phyloP scores from a whole-genome alignment of 2,888 invertebrate species.

The Pheosia gnoma region DNA sequence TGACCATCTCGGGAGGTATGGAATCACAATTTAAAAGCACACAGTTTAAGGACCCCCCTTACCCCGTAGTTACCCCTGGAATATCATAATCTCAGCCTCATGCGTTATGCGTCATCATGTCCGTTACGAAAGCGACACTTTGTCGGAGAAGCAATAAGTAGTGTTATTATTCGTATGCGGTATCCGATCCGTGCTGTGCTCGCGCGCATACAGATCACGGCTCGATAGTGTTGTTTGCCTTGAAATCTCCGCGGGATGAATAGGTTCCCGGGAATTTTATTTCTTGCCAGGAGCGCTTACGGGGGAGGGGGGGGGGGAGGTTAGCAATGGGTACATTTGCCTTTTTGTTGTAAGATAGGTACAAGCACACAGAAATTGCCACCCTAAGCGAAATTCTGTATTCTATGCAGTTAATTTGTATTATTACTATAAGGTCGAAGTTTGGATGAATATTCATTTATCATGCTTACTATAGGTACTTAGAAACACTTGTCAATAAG shows the following conservation, averaged over 20 bases:
- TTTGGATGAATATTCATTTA: too few species aligned
- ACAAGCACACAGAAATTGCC: too few species aligned
- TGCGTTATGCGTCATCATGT: constrained; percentile 50
- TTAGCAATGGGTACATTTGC: too few species aligned
- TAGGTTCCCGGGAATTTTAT: not conserved
- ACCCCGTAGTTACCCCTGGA: constrained; percentile 18
- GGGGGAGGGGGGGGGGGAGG: too few species aligned
- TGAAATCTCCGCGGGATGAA: constrained; percentile 5
- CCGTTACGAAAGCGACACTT: constrained; percentile 46
- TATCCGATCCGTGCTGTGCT: constrained; percentile 44
- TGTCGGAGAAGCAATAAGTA: constrained; percentile 45
- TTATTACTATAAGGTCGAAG: too few species aligned
- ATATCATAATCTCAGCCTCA: constrained; percentile 34
- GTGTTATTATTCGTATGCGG: constrained; percentile 48
- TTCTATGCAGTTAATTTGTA: too few species aligned
- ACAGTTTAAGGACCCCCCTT: constrained; percentile 16
- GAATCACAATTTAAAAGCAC: not conserved
- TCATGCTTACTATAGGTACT: too few species aligned
- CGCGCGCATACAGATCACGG: constrained; percentile 50
- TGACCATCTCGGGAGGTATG: too few species aligned
- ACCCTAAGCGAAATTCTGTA: too few species aligned
- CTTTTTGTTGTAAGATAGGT: too few species aligned
- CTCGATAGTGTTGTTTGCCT: constrained; percentile 28
- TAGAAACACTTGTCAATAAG: too few species aligned
- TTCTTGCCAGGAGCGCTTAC: not conserved